Evolutionary conservation across 2,113 vertebrate genomes (phyloP).

Genomic region (Mobula hypostoma): DNA sequence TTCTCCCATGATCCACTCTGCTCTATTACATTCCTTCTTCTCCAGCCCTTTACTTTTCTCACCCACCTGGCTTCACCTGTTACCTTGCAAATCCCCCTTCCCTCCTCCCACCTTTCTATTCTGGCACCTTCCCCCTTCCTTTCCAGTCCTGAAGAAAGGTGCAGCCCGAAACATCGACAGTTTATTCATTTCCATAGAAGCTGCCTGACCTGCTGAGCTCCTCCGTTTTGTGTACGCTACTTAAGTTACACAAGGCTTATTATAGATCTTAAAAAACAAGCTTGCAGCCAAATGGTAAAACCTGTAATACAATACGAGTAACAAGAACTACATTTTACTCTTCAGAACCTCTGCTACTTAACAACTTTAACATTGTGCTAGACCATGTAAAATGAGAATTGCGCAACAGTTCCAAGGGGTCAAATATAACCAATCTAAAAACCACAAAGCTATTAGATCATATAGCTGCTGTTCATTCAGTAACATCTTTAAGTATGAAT

Average conservation of each 20-base stretch:
- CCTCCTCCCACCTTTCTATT: too few species aligned
- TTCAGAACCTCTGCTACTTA: neutral
- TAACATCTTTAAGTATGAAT: neutral
- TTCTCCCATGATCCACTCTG: too few species aligned
- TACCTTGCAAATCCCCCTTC: too few species aligned
- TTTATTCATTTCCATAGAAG: too few species aligned
- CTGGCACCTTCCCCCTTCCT: too few species aligned
- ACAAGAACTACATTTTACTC: neutral
- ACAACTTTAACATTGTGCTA: neutral
- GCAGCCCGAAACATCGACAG: too few species aligned
- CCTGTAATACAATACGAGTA: neutral
- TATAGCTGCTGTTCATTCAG: neutral
- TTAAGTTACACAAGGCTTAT: neutral
- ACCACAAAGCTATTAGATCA: neutral
- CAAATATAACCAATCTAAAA: constrained; percentile 15
- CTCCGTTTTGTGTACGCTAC: too few species aligned
- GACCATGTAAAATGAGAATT: neutral
- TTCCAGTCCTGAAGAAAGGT: too few species aligned
- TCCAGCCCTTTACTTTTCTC: too few species aligned
- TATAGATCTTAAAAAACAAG: neutral
- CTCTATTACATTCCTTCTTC: too few species aligned
- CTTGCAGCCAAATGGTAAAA: neutral
- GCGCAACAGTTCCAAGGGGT: neutral
- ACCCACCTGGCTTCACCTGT: too few species aligned
- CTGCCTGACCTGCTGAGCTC: too few species aligned